phyloP scores from a whole-genome alignment of 2,113 vertebrate genomes.

The Trogon surrucura region DNA sequence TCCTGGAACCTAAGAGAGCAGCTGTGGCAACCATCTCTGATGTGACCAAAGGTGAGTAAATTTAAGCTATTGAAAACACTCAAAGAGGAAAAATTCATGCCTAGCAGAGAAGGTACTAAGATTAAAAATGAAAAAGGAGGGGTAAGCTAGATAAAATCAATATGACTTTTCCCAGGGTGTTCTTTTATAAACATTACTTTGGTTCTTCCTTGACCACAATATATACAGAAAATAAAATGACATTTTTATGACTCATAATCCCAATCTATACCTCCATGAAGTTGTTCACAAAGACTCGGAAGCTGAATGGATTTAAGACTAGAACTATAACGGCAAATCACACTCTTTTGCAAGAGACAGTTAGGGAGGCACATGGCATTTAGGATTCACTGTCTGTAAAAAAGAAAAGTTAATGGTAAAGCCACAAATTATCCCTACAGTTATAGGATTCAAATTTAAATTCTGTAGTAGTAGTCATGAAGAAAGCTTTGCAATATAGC shows the following conservation, averaged over 20 bases:
- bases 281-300: not conserved
- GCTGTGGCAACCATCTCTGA: not conserved
- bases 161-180: constrained; percentile 54
- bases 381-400: not conserved
- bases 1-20: not conserved
- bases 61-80: constrained; percentile 46
- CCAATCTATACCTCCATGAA: not conserved
- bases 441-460: not conserved
- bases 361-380: not conserved
- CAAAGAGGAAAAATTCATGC: constrained; percentile 41
- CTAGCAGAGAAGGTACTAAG: constrained; percentile 15
- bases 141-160: constrained; percentile 51
- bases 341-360: not conserved
- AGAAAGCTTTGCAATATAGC: not conserved
- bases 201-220: constrained; percentile 40
- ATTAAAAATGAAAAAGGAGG: constrained; percentile 56
- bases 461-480: not conserved
- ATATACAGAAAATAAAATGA: constrained; percentile 51
- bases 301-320: not conserved
- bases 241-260: constrained; percentile 50
- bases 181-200: constrained; percentile 59
- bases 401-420: not conserved
- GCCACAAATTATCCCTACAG: not conserved
- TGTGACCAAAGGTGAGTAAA: constrained; percentile 12
- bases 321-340: not conserved